Conservation (phyloP, 2,888 invertebrate genomes). For the Andrena camellia region DNA sequence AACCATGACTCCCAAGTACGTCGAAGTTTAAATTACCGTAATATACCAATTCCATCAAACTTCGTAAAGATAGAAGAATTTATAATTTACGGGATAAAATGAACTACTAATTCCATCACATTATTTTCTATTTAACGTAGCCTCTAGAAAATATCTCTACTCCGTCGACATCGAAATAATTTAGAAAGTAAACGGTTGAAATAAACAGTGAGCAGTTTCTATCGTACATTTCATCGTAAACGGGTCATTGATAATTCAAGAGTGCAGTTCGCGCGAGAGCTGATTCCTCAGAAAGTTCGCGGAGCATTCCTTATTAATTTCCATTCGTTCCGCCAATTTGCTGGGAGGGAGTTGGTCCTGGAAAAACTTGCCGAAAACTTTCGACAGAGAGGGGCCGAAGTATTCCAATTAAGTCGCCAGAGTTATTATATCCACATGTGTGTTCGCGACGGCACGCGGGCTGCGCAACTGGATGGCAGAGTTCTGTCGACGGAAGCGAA, state of each 20-base stretch:
- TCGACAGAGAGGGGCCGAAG: not conserved
- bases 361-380: conserved; percentile 9
- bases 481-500: conserved; percentile 23
- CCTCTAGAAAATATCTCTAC: too few species aligned
- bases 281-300: not conserved
- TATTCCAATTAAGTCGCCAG: not conserved
- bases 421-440: not conserved
- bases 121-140: too few species aligned
- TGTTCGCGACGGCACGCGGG: not conserved
- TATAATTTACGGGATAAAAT: too few species aligned
- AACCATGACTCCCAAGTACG: too few species aligned
- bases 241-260: not conserved
- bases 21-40: too few species aligned
- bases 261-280: not conserved
- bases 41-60: too few species aligned
- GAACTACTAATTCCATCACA: too few species aligned
- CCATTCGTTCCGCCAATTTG: not conserved
- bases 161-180: too few species aligned
- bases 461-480: conserved; percentile 8
- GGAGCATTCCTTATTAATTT: conserved; percentile 4
- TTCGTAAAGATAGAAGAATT: too few species aligned
- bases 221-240: too few species aligned
- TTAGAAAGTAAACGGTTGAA: too few species aligned
- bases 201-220: too few species aligned
- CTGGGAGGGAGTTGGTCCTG: not conserved